These are phyloP conservation scores for Acrobasis repandana DNA, from an alignment of 2,888 invertebrate genomes.

Conservation along the genomic window DNA sequence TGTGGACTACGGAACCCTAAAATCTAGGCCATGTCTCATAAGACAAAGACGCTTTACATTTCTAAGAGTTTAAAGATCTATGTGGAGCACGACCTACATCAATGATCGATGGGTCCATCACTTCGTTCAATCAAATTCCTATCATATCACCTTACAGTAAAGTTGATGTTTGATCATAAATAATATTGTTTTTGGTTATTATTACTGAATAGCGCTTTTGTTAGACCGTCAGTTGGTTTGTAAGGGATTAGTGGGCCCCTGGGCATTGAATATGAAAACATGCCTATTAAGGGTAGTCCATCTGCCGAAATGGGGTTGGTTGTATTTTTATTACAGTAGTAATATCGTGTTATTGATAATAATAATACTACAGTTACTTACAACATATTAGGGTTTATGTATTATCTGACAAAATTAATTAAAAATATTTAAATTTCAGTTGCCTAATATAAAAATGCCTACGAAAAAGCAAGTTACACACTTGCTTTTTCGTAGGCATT, in stretches of 20 bases:
- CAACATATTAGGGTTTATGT: constrained; percentile 10
- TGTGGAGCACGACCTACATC: constrained; percentile 60
- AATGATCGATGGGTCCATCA: constrained; percentile 49
- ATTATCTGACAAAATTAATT: background rate
- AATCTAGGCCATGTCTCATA: background rate
- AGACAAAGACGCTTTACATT: background rate
- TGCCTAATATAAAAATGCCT: too few relatives aligned
- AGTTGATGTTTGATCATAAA: background rate
- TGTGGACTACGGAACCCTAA: too few relatives aligned
- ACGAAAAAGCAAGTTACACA: too few relatives aligned
- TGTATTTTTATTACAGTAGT: background rate
- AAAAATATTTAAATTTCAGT: too few relatives aligned
- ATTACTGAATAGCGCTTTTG: constrained; percentile 12
- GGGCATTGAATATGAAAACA: constrained; percentile 16
- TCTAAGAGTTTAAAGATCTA: constrained; percentile 40
- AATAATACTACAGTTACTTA: background rate
- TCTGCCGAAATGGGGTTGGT: constrained; percentile 15
- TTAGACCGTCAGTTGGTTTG: background rate
- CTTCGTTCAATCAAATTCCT: background rate
- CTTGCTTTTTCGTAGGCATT: too few relatives aligned
- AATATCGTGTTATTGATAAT: constrained; percentile 7
- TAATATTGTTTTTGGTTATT: background rate
- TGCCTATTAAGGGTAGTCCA: constrained; percentile 11
- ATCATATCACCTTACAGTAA: background rate
- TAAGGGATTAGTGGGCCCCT: constrained; percentile 1